Evolutionary conservation across 1,140 invertebrate species (phyloP).

Genomic region (Formica selysi): DNA sequence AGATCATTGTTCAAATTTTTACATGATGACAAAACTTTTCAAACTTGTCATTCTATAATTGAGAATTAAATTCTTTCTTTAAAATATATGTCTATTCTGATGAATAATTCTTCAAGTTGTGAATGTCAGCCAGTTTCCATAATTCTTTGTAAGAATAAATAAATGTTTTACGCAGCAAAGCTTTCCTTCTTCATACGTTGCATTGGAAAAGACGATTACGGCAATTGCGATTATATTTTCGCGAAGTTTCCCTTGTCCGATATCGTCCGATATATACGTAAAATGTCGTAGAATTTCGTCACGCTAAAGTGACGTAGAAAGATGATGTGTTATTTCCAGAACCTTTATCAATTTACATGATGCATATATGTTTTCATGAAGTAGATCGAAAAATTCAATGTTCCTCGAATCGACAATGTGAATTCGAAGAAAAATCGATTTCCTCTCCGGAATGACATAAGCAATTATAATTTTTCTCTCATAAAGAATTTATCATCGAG

Average conservation of each 20-base stretch:
- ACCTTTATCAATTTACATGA: constrained; percentile 31
- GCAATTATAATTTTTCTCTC: not conserved
- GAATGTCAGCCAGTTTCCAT: not conserved
- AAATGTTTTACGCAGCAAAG: not conserved
- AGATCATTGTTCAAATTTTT: no score
- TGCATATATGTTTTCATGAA: not conserved
- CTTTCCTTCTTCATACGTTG: no score
- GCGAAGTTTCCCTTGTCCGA: not conserved
- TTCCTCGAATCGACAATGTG: not conserved
- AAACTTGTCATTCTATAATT: no score
- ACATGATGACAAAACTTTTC: no score
- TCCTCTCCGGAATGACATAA: not conserved
- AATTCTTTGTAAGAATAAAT: not conserved
- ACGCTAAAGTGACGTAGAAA: not conserved
- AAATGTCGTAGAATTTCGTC: not conserved
- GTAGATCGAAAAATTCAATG: not conserved
- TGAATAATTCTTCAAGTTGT: not conserved
- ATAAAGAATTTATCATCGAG: no score
- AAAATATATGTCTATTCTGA: not conserved
- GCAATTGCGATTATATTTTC: not conserved
- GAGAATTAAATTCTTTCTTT: no score
- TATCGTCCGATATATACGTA: not conserved
- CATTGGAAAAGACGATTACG: not conserved
- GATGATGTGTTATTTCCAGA: not conserved
- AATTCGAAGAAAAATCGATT: not conserved